phyloP scores from a whole-genome alignment of 2,113 vertebrate genomes.

The Reinhardtius hippoglossoides region DNA sequence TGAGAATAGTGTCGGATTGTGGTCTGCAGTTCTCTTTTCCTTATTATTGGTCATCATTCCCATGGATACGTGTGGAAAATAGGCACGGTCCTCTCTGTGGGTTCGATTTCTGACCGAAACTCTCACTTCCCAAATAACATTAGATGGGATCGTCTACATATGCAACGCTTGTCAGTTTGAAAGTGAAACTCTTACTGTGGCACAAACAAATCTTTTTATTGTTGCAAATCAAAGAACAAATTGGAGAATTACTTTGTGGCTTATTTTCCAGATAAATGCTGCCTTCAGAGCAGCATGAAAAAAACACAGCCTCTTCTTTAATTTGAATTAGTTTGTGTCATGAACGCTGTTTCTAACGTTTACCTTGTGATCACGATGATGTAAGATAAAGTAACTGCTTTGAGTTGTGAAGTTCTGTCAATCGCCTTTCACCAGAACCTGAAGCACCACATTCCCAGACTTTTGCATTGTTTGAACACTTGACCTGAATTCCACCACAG shows the following conservation, averaged over 20 bases:
- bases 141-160: background rate
- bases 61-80: constrained; percentile 34
- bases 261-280: background rate
- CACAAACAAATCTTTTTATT: background rate
- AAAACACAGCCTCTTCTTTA: background rate
- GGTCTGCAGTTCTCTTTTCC: constrained; percentile 49
- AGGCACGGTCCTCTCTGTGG: background rate
- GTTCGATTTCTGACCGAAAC: constrained; percentile 24
- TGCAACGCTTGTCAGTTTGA: background rate
- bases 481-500: background rate
- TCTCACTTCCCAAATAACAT: background rate
- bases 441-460: background rate
- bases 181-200: background rate
- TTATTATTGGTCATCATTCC: constrained; percentile 47
- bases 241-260: background rate
- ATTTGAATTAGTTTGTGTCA: background rate
- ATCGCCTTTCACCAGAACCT: background rate
- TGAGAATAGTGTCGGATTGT: constrained; percentile 26
- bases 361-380: background rate
- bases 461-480: background rate
- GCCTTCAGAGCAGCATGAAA: background rate
- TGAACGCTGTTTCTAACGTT: background rate
- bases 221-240: background rate
- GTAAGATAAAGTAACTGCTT: background rate
- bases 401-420: background rate